phyloP scores from a whole-genome alignment of 2,888 invertebrate species.

The Alcis repandata region DNA sequence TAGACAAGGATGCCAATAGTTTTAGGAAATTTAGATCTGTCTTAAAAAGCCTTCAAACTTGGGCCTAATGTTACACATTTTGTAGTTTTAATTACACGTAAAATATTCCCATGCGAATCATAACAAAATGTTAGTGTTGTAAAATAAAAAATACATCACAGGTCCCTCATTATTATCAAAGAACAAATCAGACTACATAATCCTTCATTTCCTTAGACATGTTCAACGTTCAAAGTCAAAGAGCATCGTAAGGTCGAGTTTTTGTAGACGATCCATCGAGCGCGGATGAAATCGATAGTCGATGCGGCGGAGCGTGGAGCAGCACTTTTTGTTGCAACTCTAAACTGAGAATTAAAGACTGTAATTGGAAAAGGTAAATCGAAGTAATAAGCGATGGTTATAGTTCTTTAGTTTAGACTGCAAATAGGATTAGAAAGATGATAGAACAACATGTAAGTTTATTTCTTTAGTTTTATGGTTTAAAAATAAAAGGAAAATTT shows the following conservation, averaged over 20 bases:
- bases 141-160: too few species aligned
- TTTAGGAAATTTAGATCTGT: too few species aligned
- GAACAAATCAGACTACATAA: not conserved
- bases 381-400: not conserved
- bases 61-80: too few species aligned
- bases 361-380: constrained; percentile 8
- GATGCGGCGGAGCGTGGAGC: constrained; percentile 66
- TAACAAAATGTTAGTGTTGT: not conserved
- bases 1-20: too few species aligned
- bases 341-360: not conserved
- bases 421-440: too few species aligned
- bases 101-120: too few species aligned
- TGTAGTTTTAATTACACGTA: too few species aligned
- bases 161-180: not conserved
- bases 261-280: constrained; percentile 47
- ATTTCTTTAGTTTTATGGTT: too few species aligned
- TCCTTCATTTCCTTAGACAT: not conserved
- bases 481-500: too few species aligned
- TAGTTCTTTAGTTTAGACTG: not conserved
- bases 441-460: too few species aligned
- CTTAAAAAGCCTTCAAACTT: too few species aligned
- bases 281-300: constrained; percentile 73
- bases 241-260: constrained; percentile 35
- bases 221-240: constrained; percentile 31
- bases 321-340: constrained; percentile 60